phyloP scores from a whole-genome alignment of 2,113 vertebrate species.

The Sinosuthora webbiana region DNA sequence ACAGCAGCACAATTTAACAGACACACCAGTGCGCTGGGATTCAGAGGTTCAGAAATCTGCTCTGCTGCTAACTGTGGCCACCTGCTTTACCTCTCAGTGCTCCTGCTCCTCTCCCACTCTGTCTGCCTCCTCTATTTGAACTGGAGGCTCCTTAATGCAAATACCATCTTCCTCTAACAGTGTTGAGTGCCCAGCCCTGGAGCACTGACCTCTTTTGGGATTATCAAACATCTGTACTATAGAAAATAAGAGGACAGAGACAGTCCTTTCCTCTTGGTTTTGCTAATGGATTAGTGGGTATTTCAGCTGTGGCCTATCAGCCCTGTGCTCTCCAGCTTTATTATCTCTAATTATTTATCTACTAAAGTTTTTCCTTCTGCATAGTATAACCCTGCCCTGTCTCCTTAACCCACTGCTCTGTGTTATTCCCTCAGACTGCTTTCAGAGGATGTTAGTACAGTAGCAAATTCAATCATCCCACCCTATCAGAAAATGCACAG shows the following conservation, averaged over 20 bases:
- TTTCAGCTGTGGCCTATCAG: background rate
- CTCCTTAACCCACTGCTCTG: background rate
- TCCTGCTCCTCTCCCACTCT: slow-evolving; percentile 16
- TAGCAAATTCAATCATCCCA: background rate
- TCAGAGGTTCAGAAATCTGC: background rate
- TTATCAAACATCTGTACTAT: background rate
- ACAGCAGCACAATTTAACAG: slow-evolving; percentile 11
- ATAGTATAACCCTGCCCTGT: background rate
- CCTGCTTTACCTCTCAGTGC: slow-evolving; percentile 52
- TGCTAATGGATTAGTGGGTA: background rate
- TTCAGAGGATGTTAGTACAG: background rate
- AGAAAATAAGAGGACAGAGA: background rate
- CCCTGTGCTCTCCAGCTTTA: background rate
- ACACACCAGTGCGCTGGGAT: background rate
- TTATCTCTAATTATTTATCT: slow-evolving; percentile 21
- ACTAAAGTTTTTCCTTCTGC: background rate
- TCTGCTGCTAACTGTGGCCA: background rate
- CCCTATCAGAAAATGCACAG: background rate
- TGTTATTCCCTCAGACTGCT: background rate
- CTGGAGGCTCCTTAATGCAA: slow-evolving; percentile 1
- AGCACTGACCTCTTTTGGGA: background rate
- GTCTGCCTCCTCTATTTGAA: slow-evolving; percentile 1
- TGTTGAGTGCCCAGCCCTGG: background rate
- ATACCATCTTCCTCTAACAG: background rate
- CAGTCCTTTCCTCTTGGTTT: background rate